Evolutionary conservation across 2,888 invertebrate species (phyloP), one percentile per base, ranked within the genome.

Genomic region (Caenorhabditis sulstoni): DNA sequence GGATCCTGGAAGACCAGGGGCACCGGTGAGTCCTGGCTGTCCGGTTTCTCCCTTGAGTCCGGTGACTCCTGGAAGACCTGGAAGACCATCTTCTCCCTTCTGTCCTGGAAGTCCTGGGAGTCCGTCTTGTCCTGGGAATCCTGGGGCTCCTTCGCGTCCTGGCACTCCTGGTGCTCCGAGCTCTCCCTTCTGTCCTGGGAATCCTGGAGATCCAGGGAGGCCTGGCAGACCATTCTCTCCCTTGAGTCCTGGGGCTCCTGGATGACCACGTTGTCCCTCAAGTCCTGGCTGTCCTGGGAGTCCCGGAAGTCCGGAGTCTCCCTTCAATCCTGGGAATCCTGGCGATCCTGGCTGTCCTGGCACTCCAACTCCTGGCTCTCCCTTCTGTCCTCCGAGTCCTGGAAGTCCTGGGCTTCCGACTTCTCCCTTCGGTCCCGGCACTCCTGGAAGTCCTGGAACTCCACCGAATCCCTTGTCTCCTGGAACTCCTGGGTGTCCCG

Each of bases 21-120:
- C 93, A 79, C 96, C 96, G 87, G 94, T 95, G 0, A 94, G 94
- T 65, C 96, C 96, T 83, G 53, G 91, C 18, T 61, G 62, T 50
- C 84, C 84, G 14, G 85, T 53, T 11, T 80, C 79, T 68, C 81
- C 96, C 67, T 87, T 87, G 49, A 79, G 53, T 37, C 89, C 89
- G 20, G 85, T 84, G n/a, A 84, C 67, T 80, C 81, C 81, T 67
- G 81, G 81, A 44, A 75, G 68, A 68, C 91, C 91, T 47, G 88
- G 87, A 35, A 85, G 82, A 35, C 91, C 91, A 41, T 90, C 87
- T 23, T 88, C 85, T 70, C 90, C 89, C 79, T 89, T 86, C 29
- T 82, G 66, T 61, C 95, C 95, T 22, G 94, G 94, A 1, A 90
- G 88, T 79, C 95, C 90, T 44, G 88, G 86, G 8, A 81, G 68